Conservation (phyloP, 2,797 vertebrate genomes). For the Poeciliopsis gracilis region DNA sequence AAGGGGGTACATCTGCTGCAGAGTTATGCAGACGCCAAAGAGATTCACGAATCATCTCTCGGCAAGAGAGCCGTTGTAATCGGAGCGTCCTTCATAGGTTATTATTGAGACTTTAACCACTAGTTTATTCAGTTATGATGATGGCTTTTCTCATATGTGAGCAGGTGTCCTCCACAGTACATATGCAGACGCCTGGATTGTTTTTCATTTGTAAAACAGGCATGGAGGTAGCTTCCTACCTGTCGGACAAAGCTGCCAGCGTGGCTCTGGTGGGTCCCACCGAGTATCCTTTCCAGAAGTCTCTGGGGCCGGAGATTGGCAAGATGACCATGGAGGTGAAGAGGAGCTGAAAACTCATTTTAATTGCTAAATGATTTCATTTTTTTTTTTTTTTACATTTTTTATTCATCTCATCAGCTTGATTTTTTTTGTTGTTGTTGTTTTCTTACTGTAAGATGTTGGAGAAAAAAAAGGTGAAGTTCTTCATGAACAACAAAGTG, state of each 20-base stretch:
- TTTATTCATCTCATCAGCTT: not conserved
- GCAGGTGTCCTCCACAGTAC: not conserved
- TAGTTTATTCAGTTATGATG: not conserved
- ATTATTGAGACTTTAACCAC: not conserved
- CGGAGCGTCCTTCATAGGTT: slow-evolving; percentile 90
- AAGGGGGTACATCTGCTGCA: slow-evolving; percentile 81
- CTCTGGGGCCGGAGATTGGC: slow-evolving; percentile 85
- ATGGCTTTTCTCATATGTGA: not conserved
- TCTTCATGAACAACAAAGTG: slow-evolving; percentile 83
- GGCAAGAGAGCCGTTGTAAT: slow-evolving; percentile 79
- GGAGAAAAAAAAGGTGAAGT: slow-evolving; percentile 84
- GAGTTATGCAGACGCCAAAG: slow-evolving; percentile 81
- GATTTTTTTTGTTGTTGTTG: not conserved
- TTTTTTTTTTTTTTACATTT: not conserved
- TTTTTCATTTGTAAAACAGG: slow-evolving; percentile 70
- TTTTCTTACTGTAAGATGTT: slow-evolving; percentile 80
- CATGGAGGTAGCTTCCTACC: slow-evolving; percentile 88
- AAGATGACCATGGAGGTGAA: slow-evolving; percentile 84
- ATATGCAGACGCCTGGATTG: not conserved
- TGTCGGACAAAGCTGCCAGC: slow-evolving; percentile 83
- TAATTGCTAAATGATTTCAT: not conserved
- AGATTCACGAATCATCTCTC: slow-evolving; percentile 76
- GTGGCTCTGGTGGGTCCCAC: slow-evolving; percentile 81
- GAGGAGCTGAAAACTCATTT: not conserved
- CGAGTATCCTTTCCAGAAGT: slow-evolving; percentile 76